These are phyloP conservation scores for Asbolus verrucosus DNA, from an alignment of 1,140 invertebrate genomes.

Conservation along the genomic window DNA sequence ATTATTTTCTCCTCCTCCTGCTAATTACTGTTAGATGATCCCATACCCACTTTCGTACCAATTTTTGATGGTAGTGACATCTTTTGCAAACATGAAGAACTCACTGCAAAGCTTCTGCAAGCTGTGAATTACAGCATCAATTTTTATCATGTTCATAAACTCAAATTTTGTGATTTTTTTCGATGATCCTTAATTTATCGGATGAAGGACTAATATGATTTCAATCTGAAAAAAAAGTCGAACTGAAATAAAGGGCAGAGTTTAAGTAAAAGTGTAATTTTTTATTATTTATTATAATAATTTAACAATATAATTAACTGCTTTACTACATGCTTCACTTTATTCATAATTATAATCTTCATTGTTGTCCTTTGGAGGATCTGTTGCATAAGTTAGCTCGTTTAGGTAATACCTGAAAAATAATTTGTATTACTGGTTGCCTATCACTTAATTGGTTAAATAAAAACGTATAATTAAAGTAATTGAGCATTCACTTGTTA, in stretches of 20 bases:
- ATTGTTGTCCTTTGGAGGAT: constrained; percentile 66
- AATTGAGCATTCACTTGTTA: neutral
- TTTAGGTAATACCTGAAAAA: constrained; percentile 72
- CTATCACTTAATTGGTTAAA: no score
- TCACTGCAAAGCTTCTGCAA: constrained; percentile 16
- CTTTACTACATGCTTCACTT: neutral
- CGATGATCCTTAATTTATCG: no score
- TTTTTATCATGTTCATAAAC: no score
- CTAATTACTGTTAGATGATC: constrained; percentile 9
- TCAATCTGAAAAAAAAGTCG: no score
- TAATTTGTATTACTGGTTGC: constrained; percentile 12
- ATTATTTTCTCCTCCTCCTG: constrained; percentile 26
- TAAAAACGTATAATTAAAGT: no score
- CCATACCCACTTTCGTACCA: neutral
- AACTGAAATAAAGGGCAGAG: no score
- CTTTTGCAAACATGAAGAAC: constrained; percentile 13
- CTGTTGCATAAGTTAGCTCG: constrained; percentile 72
- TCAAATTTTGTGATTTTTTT: no score
- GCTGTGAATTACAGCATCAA: no score
- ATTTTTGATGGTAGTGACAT: no score
- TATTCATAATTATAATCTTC: constrained; percentile 48
- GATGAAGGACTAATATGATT: no score
- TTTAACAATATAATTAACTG: neutral
- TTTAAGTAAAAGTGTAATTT: no score
- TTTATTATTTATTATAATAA: constrained; percentile 9